Evolutionary conservation across 2,113 vertebrate species (phyloP), one percentile per base, ranked within the genome.

Genomic region (Chitala chitala): DNA sequence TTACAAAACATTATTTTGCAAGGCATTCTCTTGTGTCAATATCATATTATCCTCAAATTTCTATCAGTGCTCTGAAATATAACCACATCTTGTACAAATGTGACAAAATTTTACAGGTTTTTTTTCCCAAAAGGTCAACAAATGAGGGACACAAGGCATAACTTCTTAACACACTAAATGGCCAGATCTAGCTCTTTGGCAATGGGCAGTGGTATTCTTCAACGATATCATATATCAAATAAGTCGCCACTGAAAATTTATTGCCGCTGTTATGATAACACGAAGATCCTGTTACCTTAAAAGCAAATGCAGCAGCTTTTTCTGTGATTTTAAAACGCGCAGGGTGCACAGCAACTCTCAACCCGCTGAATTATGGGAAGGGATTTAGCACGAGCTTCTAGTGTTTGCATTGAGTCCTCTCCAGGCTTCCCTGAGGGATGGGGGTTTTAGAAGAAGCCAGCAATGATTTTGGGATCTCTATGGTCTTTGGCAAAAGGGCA

Each of bases 221-320:
- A 58, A 29, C 31, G 29, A 20, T 59, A 59, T 59, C 56, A 59
- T 33, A 59, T 59, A 33, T 59, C 56, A 59, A 59, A 59, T 59
- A 31, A 15, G 29, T 59, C 29, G n/a, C 56, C 56, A 33, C 56
- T n/a, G 4, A 31, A 15, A 33, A 24, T 33, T 59, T 31, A 33
- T 31, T 31, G 56, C 56, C 17, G 9, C 29, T 17, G 56, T 5
- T 33, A n/a, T 54, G 33, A 33, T n/a, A n/a, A n/a, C n/a, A n/a
- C 29, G 17, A 33, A 24, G 33, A 56, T 56, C 26, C n/a, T 58
- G 55, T n/a, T n/a, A n/a, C n/a, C n/a, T n/a, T n/a, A n/a, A n/a
- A n/a, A n/a, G n/a, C n/a, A n/a, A n/a, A n/a, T n/a, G n/a, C n/a
- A n/a, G n/a, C n/a, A n/a, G n/a, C n/a, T n/a, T n/a, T n/a, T n/a